Percentiles rank a stretch among this genome's conserved stretches.
phyloP scores from a whole-genome alignment of 2,113 vertebrate genomes.

The Meriones unguiculatus region DNA sequence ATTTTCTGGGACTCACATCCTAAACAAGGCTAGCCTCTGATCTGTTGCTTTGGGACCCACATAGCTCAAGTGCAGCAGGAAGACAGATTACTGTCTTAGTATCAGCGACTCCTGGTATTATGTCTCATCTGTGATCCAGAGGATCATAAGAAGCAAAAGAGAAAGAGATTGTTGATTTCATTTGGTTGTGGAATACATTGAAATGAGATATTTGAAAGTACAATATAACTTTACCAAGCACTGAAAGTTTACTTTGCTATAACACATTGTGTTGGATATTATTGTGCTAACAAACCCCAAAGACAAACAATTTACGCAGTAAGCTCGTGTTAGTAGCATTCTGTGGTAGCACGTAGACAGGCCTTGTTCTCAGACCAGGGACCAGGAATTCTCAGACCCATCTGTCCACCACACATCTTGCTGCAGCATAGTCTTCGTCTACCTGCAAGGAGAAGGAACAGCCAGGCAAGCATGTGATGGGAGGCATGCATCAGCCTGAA shows the following conservation, averaged over 20 bases:
- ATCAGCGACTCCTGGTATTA: neutral
- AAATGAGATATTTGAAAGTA: neutral
- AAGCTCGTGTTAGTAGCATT: neutral
- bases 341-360: neutral
- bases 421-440: neutral
- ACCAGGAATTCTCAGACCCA: neutral
- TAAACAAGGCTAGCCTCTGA: neutral
- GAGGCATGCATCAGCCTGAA: neutral
- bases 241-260: neutral
- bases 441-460: neutral
- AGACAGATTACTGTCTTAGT: neutral
- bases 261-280: neutral
- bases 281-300: neutral
- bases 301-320: neutral
- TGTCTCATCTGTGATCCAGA: neutral
- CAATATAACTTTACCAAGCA: neutral
- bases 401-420: neutral
- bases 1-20: neutral
- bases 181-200: neutral
- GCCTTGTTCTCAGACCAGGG: neutral
- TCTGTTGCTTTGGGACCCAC: neutral
- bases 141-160: neutral
- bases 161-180: slow-evolving; percentile 12
- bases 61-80: neutral
- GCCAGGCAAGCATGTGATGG: neutral